These are phyloP conservation scores for Muricea muricata DNA, from an alignment of 92 coral and sea anemone species.

Conservation along the genomic window DNA sequence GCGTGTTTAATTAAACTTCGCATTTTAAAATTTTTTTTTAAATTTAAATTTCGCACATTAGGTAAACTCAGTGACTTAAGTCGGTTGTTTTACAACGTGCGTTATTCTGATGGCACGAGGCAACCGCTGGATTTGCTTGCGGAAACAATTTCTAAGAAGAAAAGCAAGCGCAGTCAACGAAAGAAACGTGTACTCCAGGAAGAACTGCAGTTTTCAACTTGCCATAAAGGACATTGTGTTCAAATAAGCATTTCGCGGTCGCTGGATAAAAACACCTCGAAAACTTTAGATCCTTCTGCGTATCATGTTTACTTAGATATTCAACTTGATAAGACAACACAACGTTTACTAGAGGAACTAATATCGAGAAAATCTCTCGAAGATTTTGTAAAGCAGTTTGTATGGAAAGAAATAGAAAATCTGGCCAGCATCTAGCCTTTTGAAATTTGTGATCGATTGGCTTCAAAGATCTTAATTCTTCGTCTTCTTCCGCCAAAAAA, in stretches of 20 bases:
- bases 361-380: conserved; percentile 7
- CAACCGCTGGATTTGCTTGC: conserved; percentile 20
- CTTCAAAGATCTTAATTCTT: too few relatives aligned
- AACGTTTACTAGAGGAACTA: neutral
- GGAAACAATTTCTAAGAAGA: conserved; percentile 15
- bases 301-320: conserved; percentile 21
- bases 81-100: conserved; percentile 21
- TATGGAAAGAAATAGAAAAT: conserved; percentile 57
- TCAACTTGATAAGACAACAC: neutral
- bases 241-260: neutral
- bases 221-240: conserved; percentile 35
- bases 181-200: neutral
- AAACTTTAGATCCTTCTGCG: neutral
- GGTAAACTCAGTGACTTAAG: conserved; percentile 2
- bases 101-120: neutral
- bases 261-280: neutral
- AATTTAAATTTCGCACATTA: too few relatives aligned
- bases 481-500: too few relatives aligned
- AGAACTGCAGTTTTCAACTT: conserved; percentile 30
- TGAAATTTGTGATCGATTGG: too few relatives aligned
- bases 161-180: neutral
- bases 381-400: conserved; percentile 39
- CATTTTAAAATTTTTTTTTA: neutral
- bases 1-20: too few relatives aligned
- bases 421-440: too few relatives aligned